These are phyloP conservation scores for Troilus luridus DNA, from an alignment of 2,888 invertebrate genomes.

Conservation along the genomic window DNA sequence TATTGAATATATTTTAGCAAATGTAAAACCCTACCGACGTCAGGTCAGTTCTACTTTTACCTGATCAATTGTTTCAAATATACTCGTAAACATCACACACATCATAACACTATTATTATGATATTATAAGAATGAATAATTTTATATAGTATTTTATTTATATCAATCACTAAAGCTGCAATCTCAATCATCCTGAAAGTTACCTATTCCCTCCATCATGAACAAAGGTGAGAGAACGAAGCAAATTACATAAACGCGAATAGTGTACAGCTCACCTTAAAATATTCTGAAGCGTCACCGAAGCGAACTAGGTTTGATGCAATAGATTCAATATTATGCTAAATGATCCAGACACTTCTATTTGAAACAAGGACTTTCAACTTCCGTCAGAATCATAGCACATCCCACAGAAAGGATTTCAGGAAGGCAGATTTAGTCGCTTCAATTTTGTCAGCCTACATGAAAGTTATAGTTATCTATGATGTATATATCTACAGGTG, in stretches of 20 bases:
- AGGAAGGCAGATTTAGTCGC: background rate
- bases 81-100: no score
- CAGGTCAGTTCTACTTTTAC: background rate
- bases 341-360: slow-evolving; percentile 28
- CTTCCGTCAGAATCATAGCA: background rate
- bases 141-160: no score
- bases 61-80: slow-evolving; percentile 45
- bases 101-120: no score
- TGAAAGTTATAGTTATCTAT: no score
- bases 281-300: background rate
- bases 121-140: no score
- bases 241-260: background rate
- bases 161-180: no score
- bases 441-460: background rate
- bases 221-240: no score
- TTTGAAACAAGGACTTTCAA: slow-evolving; percentile 14
- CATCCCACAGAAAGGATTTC: slow-evolving; percentile 10
- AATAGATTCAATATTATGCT: slow-evolving; percentile 21
- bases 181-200: no score
- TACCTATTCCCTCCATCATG: no score
- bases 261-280: background rate
- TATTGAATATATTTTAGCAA: background rate
- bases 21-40: background rate
- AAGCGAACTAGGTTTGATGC: slow-evolving; percentile 9
- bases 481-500: no score